Conservation (phyloP, 2,797 vertebrate species). For the Paguma larvata region DNA sequence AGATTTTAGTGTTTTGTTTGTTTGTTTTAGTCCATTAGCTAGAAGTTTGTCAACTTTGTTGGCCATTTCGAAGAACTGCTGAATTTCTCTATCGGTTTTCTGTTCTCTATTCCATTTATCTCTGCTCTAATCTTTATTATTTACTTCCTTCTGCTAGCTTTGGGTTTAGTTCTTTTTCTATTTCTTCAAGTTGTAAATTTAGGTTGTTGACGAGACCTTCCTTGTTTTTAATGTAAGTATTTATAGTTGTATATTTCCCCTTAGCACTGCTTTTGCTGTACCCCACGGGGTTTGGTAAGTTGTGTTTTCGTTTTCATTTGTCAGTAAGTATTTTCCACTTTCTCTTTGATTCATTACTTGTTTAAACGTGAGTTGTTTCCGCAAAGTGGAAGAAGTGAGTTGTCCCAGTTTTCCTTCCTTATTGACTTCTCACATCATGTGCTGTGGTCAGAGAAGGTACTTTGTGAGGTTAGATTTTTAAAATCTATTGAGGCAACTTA, state of each 20-base stretch:
- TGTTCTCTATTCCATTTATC: neutral
- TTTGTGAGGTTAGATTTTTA: neutral
- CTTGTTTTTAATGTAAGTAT: neutral
- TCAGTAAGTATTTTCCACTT: neutral
- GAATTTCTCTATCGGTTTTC: neutral
- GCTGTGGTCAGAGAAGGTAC: neutral
- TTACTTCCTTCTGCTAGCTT: neutral
- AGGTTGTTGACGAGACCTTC: neutral
- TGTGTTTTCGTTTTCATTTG: neutral
- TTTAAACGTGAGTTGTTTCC: neutral
- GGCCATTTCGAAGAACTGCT: neutral
- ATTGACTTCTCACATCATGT: neutral
- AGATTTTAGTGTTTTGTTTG: neutral
- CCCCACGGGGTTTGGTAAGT: rapidly evolving
- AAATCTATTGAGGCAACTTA: neutral
- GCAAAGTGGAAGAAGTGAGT: neutral
- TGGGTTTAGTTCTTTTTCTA: neutral
- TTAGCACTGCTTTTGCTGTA: neutral
- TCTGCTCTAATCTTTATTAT: neutral
- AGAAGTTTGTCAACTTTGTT: neutral
- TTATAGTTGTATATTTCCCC: neutral
- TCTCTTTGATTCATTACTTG: neutral
- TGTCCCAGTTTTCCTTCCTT: neutral
- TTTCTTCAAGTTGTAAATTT: too few relatives aligned
- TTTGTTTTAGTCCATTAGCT: neutral